Base-by-base conservation (phyloP, 1,140 invertebrate species). In the Aphelenchoides besseyi region DNA sequence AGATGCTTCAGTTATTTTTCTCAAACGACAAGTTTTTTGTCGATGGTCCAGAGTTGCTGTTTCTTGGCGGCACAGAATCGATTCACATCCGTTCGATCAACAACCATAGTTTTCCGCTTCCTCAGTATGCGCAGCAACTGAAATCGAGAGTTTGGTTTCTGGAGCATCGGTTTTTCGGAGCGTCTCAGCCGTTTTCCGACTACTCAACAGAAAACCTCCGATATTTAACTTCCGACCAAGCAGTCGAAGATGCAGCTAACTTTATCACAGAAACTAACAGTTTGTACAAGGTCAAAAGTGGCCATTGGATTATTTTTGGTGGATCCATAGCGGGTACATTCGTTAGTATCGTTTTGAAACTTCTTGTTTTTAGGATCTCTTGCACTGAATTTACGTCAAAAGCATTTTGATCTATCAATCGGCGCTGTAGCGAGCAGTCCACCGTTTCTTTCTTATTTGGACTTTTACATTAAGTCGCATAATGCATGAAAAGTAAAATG, bases 141-240 rank as follows among this genome's bases (percentile, higher is more conserved):
- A 33, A 33, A 23, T 8, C 61, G 8, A 3, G 30, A 16, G 5
- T 63, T 5, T 63, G 30, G 16, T 5, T 33, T 9, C 28, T 63
- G 9, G 61, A 63, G 30, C 61, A 63, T 63, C 16, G 61, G 3
- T 63, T 63, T 52, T 63, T 41, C 23, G 61, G 61, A n/a, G 61
- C 16, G 3, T 41, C 16, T 33, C 16, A 41, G 16, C 61, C 61
- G 5, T 5, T 5, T 9, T 5, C 23, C 5, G 16, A 63, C 23
- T 16, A 63, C 18, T 41, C 61, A 52, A 52, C 61, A 8, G 61
- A 63, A 8, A 63, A 48, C 3, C 30, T 63, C 8, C 16, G 16
- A 5, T 63, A 8, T 33, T 63, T 63, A 26, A 36, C 61, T 5
- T 8, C 23, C n/a, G 30, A 63, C 37, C 61, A 63, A 52, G 5